Evolutionary conservation across 2,113 vertebrate genomes (phyloP), one percentile per base, ranked within the genome.

Genomic region (Polyodon spathula): DNA sequence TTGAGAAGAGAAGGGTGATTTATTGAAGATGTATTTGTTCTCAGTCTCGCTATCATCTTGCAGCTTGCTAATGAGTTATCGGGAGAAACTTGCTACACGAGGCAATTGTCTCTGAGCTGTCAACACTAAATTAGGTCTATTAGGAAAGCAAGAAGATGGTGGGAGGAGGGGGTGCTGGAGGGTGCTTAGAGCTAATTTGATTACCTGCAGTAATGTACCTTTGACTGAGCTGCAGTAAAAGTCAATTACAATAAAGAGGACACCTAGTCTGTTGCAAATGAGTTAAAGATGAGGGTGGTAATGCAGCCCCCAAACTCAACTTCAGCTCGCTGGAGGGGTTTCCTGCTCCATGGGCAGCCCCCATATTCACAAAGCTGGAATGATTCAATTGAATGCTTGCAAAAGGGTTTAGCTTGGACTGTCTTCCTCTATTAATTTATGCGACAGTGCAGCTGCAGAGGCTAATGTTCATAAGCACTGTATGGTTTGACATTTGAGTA

Each of bases 51-150:
- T 48, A 60, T 60, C 43, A 60, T 60, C 37, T 51, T 37, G 39
- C 48, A 48, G 43, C 42, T 43, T 39, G 44, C 44, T 60, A 51
- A 60, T 60, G 59, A 60, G 59, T 60, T 60, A 60, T 60, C 48
- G 46, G 46, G 37, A 60, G 46, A 60, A 51, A 38, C 59, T 50
- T 7, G 59, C 16, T 46, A 40, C 59, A 48, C n/a, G 37, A 60
- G 48, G 46, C 59, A 60, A 60, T 60, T 60, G 59, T 60, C 44
- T 60, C 12, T 43, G 59, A 60, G 59, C 59, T 60, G 59, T 44
- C 37, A n/a, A 40, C 27, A 39, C 59, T 60, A 51, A 60, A 60
- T 60, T 51, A 51, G 59, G 59, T 60, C 37, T 60, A 51, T 60
- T 60, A 60, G 46, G 59, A 37, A 37, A 12, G 15, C 50, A 43